Conservation (phyloP, 1,140 invertebrate species). For the Sinonovacula constricta region DNA sequence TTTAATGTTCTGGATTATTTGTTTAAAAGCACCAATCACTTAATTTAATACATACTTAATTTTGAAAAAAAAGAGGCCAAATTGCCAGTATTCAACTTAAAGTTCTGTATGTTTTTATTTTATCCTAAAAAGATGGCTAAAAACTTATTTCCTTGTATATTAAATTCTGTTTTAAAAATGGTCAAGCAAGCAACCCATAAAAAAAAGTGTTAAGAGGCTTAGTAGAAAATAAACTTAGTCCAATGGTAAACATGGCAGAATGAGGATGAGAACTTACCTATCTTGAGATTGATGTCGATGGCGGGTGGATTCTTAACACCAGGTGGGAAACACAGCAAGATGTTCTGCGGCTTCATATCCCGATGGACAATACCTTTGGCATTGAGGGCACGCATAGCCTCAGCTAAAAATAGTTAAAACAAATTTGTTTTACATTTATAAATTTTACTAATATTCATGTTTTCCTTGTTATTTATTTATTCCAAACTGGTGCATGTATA, state of each 20-base stretch:
- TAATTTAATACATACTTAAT: no score
- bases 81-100: no score
- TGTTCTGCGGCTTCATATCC: slow-evolving; percentile 99
- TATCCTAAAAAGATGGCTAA: no score
- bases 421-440: no score
- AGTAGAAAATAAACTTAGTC: not conserved
- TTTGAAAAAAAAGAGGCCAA: no score
- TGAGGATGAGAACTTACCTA: slow-evolving; percentile 82
- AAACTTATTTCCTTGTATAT: not conserved
- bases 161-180: no score
- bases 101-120: no score
- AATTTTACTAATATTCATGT: no score
- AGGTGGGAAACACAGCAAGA: slow-evolving; percentile 88
- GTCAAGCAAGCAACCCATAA: not conserved
- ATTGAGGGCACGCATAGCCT: slow-evolving; percentile 97
- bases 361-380: slow-evolving; percentile 98
- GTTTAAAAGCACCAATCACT: no score
- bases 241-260: not conserved
- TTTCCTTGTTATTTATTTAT: no score
- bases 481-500: no score
- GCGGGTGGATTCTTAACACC: slow-evolving; percentile 89
- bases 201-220: not conserved
- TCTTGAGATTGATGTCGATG: slow-evolving; percentile 96
- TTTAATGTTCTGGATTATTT: no score
- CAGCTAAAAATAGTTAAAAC: slow-evolving; percentile 82